These are phyloP conservation scores for Cisticola juncidis DNA, from an alignment of 2,113 vertebrate genomes.

Conservation along the genomic window DNA sequence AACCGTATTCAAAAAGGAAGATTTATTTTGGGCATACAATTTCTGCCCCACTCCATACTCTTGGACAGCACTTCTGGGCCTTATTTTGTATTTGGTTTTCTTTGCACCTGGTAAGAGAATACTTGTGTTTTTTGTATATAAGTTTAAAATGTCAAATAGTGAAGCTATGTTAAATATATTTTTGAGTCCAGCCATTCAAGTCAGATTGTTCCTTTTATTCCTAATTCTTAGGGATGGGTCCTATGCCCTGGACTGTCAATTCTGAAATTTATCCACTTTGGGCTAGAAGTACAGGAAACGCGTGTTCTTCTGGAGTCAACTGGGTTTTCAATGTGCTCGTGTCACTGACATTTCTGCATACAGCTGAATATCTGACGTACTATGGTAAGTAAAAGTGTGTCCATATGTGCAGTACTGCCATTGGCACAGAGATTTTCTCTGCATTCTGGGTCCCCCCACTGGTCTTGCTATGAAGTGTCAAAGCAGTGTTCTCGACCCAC, in stretches of 20 bases:
- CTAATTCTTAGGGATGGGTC: conserved; percentile 86
- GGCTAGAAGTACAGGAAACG: conserved; percentile 97
- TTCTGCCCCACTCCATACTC: conserved; percentile 94
- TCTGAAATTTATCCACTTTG: conserved; percentile 98
- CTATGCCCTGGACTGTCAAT: conserved; percentile 99
- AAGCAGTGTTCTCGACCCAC: neutral
- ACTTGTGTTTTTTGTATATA: rapidly evolving
- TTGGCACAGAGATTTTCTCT: neutral
- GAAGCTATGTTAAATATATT: neutral
- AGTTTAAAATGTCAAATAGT: neutral
- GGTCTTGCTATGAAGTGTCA: neutral
- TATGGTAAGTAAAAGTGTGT: conserved; percentile 80
- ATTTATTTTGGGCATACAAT: conserved; percentile 93
- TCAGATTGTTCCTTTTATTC: neutral
- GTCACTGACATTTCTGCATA: conserved; percentile 93
- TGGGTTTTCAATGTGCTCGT: conserved; percentile 97
- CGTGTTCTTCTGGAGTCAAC: conserved; percentile 92
- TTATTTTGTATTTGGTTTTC: conserved; percentile 89
- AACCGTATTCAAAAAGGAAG: conserved; percentile 79
- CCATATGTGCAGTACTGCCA: neutral
- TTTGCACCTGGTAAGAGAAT: conserved; percentile 89
- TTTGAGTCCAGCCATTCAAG: neutral
- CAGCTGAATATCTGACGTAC: conserved; percentile 93
- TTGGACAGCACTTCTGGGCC: conserved; percentile 90
- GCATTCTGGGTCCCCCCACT: neutral